phyloP scores from a whole-genome alignment of 2,797 vertebrate species.

The Cheirogaleus major region DNA sequence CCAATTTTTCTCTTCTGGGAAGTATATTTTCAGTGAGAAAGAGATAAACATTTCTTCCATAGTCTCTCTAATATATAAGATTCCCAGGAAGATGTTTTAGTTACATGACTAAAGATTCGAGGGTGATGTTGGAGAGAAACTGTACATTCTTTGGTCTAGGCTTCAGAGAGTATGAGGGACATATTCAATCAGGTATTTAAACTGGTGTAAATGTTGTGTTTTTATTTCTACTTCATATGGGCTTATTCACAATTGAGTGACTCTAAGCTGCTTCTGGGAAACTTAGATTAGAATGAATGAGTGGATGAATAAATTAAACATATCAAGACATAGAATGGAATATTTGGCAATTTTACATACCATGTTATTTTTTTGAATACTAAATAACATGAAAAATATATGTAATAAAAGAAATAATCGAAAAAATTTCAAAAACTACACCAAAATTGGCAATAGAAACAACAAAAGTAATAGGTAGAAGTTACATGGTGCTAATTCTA shows the following conservation, averaged over 20 bases:
- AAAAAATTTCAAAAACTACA: background rate
- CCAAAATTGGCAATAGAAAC: background rate
- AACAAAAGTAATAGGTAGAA: background rate
- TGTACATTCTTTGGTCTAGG: background rate
- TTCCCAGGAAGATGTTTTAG: background rate
- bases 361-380: background rate
- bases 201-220: background rate
- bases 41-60: background rate
- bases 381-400: background rate
- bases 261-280: background rate
- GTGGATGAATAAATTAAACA: background rate
- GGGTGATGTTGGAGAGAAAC: background rate
- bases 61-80: background rate
- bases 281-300: slow-evolving; percentile 9
- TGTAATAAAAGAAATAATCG: background rate
- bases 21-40: background rate
- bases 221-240: background rate
- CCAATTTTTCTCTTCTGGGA: background rate
- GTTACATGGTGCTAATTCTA: background rate
- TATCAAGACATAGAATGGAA: background rate
- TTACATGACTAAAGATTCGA: background rate
- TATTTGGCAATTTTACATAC: background rate
- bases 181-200: background rate
- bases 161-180: background rate
- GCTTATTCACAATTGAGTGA: background rate